Evolutionary conservation across 2,797 vertebrate species (phyloP), one percentile per base, ranked within the genome.

Genomic region (Leontocebus nigricollis): DNA sequence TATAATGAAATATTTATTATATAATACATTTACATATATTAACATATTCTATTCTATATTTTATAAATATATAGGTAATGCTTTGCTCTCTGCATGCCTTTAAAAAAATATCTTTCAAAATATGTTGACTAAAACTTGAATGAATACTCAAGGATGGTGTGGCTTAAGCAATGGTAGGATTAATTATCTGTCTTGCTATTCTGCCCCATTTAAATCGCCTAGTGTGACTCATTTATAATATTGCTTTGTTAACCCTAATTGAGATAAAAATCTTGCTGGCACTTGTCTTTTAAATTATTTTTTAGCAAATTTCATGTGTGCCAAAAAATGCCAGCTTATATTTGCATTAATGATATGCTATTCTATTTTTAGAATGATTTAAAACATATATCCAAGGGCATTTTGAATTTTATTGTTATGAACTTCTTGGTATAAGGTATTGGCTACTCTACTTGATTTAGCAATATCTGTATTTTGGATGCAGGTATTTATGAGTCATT

Each of bases 401-500:
- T 67, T 91, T 64, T 87, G 24, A 88, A 52, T 12, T 59, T 46
- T 46, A 73, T 33, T 83, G 27, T 76, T 76, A 11, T 59, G 70
- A 70, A 36, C 39, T 96, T 91, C 88, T 85, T 86, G 44, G 12
- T 76, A 46, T 72, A 86, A 86, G n/a, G 46, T 76, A 61, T 75
- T 64, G 85, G 76, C 14, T 85, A 46, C 27, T 86, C 57, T 77
- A 64, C 12, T 70, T 92, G 91, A 89, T 88, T 96, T 88, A 94
- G 76, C 46, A 88, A 93, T 90, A 93, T 90, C 76, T 97, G 73
- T 64, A 95, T 96, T 97, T 97, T 95, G 50, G 61, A 96, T 89
- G 88, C 93, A 88, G 57, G 61, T n/a, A 73, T 90, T 95, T 85
- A 59, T 95, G 95, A 94, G 92, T 67, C 73, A 86, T 96, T 96